phyloP scores from a whole-genome alignment of 2,113 vertebrate genomes.

The Chroicocephalus ridibundus region DNA sequence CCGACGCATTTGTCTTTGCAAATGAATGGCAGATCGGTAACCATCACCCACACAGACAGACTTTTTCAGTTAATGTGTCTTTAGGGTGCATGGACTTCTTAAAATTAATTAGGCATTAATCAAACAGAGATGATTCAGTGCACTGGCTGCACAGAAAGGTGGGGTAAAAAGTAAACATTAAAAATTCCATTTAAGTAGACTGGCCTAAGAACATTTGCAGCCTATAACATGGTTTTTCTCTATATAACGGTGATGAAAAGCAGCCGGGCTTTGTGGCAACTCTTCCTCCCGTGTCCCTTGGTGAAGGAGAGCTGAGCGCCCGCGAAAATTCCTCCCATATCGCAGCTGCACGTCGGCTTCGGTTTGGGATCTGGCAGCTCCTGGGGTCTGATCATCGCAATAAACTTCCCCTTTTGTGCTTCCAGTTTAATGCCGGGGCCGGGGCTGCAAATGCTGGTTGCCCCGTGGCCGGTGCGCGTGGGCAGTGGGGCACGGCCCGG shows the following conservation, averaged over 20 bases:
- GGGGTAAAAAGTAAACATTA: background rate
- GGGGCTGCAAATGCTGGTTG: rapidly evolving
- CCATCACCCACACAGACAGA: background rate
- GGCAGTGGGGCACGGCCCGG: rapidly evolving
- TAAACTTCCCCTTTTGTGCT: background rate
- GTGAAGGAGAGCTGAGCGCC: background rate
- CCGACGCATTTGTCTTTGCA: background rate
- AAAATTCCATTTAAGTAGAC: background rate
- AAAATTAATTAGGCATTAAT: background rate
- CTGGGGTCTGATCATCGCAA: background rate
- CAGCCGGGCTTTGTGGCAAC: too few species aligned
- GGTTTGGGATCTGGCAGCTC: background rate
- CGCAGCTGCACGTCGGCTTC: background rate
- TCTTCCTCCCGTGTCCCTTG: too few species aligned
- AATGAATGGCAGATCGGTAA: background rate
- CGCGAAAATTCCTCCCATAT: background rate
- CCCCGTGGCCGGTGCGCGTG: background rate
- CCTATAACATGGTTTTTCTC: background rate
- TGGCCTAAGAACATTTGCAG: background rate
- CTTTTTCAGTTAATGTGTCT: background rate
- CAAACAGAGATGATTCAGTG: background rate
- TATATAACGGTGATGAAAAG: background rate
- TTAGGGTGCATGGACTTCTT: rapidly evolving
- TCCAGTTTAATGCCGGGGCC: background rate
- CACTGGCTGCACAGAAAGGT: background rate